Evolutionary conservation across 2,888 invertebrate species (phyloP).

Genomic region (Prosopocoilus inquinatus): DNA sequence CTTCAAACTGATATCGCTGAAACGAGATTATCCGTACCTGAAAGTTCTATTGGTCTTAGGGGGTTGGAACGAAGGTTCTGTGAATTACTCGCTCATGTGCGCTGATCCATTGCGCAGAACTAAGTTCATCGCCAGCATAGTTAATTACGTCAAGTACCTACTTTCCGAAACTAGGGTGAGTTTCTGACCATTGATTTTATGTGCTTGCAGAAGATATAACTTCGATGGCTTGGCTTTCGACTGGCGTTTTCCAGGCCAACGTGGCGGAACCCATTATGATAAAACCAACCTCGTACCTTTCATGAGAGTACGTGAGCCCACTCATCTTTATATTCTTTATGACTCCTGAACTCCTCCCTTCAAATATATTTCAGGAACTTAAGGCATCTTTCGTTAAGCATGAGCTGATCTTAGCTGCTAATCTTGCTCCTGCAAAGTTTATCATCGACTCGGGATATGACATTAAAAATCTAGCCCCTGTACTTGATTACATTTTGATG

Average conservation of each 20-base stretch:
- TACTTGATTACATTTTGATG: constrained; percentile 72
- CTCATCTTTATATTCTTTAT: too few relatives aligned
- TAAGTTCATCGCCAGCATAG: constrained; percentile 68
- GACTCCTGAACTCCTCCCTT: not conserved
- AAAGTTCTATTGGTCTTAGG: constrained; percentile 76
- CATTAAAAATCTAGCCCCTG: constrained; percentile 66
- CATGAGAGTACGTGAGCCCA: constrained; percentile 66
- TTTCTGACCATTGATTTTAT: not conserved
- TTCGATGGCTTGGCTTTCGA: constrained; percentile 79
- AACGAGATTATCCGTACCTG: constrained; percentile 64
- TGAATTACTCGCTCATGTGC: constrained; percentile 69
- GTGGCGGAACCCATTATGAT: constrained; percentile 78
- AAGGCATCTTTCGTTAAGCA: constrained; percentile 67
- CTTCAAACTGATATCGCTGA: constrained; percentile 59
- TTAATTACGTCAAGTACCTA: constrained; percentile 68
- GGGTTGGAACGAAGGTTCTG: constrained; percentile 89
- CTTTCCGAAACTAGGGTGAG: constrained; percentile 8
- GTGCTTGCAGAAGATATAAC: constrained; percentile 58
- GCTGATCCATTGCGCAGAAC: constrained; percentile 61
- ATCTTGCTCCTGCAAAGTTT: constrained; percentile 73
- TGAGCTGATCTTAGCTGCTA: constrained; percentile 74
- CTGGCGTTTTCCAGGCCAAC: constrained; percentile 81
- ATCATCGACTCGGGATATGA: constrained; percentile 79
- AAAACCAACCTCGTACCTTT: constrained; percentile 73
- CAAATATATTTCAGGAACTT: constrained; percentile 61